Percentiles rank a stretch among this genome's conserved stretches.
phyloP scores from a whole-genome alignment of 2,888 invertebrate species.

The Chymomyza caudatula region DNA sequence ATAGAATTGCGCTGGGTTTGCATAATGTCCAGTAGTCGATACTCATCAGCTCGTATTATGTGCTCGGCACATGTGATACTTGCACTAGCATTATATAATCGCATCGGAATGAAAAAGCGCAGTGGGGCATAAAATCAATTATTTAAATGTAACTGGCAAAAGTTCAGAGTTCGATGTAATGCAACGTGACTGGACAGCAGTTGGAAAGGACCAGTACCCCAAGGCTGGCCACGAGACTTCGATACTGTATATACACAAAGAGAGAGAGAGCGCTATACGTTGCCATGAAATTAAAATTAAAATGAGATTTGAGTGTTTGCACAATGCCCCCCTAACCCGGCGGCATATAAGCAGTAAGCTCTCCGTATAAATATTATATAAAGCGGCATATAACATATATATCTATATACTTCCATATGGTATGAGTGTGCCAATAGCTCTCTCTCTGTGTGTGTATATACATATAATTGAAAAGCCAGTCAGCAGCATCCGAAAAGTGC shows the following conservation, averaged over 20 bases:
- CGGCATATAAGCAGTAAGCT: too few species aligned
- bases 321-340: background rate
- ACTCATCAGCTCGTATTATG: background rate
- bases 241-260: too few species aligned
- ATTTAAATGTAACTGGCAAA: conserved; percentile 54
- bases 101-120: background rate
- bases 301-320: conserved; percentile 27
- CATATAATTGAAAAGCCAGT: background rate
- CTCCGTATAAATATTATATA: background rate
- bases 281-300: conserved; percentile 55
- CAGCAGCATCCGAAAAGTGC: conserved; percentile 35
- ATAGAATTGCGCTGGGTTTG: background rate
- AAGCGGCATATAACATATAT: background rate
- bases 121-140: conserved; percentile 52
- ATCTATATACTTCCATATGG: background rate
- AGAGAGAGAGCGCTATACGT: too few species aligned
- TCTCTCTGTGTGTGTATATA: background rate
- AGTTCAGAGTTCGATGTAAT: conserved; percentile 48
- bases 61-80: too few species aligned
- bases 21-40: background rate
- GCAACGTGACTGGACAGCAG: conserved; percentile 16
- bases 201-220: background rate
- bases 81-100: background rate
- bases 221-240: too few species aligned
- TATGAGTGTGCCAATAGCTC: background rate